phyloP scores from a whole-genome alignment of 2,113 vertebrate genomes.

The Cynocephalus volans region DNA sequence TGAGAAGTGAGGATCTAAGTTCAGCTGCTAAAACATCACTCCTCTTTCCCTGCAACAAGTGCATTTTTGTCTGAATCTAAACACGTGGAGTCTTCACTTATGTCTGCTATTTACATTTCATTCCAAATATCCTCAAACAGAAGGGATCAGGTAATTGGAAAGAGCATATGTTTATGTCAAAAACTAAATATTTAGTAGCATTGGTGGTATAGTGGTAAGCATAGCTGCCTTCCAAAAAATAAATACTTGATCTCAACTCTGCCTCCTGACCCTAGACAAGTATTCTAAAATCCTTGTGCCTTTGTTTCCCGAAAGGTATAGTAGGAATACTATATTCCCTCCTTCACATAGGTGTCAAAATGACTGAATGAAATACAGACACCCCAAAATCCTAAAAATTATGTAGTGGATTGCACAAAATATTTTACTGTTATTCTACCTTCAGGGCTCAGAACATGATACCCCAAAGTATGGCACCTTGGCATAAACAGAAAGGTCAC shows the following conservation, averaged over 20 bases:
- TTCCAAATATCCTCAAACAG: conserved; percentile 28
- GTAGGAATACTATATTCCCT: background rate
- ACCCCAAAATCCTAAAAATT: background rate
- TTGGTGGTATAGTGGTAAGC: no score
- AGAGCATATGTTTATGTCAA: background rate
- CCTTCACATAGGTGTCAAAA: background rate
- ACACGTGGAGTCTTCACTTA: background rate
- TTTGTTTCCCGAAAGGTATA: background rate
- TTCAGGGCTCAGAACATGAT: background rate
- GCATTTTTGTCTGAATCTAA: background rate
- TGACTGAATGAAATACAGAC: background rate
- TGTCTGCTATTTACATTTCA: background rate
- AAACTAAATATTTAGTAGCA: background rate
- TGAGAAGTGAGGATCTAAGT: background rate
- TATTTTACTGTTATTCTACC: background rate
- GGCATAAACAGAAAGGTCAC: background rate
- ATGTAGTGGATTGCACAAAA: background rate
- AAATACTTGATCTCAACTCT: background rate
- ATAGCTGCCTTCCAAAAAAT: no score
- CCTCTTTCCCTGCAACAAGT: background rate
- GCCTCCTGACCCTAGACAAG: background rate
- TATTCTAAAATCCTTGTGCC: background rate
- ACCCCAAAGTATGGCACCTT: background rate
- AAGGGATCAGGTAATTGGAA: background rate
- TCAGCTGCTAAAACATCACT: background rate